Evolutionary conservation across 2,888 invertebrate species (phyloP).

Genomic region (Amaurobius ferox): DNA sequence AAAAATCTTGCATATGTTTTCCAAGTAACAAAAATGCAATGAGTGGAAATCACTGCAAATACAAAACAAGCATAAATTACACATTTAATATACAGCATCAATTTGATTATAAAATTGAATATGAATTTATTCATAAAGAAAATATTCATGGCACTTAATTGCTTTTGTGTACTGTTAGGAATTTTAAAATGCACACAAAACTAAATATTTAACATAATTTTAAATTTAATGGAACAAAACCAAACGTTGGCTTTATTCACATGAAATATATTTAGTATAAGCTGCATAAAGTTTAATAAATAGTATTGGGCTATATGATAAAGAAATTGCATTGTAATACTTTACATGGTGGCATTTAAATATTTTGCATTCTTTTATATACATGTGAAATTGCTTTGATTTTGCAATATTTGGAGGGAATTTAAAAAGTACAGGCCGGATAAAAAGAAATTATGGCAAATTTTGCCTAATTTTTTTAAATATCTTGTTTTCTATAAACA

Average conservation of each 20-base stretch:
- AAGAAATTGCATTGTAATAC: too few relatives aligned
- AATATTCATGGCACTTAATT: slow-evolving; percentile 49
- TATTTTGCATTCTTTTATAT: neutral
- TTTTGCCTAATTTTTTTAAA: too few relatives aligned
- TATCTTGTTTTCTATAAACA: too few relatives aligned
- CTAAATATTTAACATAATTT: too few relatives aligned
- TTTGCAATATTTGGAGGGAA: slow-evolving; percentile 8
- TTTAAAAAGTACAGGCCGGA: neutral
- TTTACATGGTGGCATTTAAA: neutral
- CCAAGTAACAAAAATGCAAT: slow-evolving; percentile 43
- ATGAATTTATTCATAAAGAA: slow-evolving; percentile 29
- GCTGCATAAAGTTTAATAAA: too few relatives aligned
- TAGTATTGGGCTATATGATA: too few relatives aligned
- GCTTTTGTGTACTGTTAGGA: too few relatives aligned
- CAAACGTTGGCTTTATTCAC: too few relatives aligned
- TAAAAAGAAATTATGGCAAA: neutral
- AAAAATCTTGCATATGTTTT: slow-evolving; percentile 36
- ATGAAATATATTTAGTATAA: too few relatives aligned
- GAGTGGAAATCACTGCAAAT: slow-evolving; percentile 20
- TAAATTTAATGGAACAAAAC: too few relatives aligned
- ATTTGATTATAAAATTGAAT: slow-evolving; percentile 13
- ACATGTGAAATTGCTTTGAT: neutral
- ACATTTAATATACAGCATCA: slow-evolving; percentile 43
- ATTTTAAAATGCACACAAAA: too few relatives aligned
- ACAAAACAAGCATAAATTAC: slow-evolving; percentile 28